These are phyloP conservation scores for Cecropterus lyciades DNA, from an alignment of 1,140 invertebrate genomes.

Conservation along the genomic window DNA sequence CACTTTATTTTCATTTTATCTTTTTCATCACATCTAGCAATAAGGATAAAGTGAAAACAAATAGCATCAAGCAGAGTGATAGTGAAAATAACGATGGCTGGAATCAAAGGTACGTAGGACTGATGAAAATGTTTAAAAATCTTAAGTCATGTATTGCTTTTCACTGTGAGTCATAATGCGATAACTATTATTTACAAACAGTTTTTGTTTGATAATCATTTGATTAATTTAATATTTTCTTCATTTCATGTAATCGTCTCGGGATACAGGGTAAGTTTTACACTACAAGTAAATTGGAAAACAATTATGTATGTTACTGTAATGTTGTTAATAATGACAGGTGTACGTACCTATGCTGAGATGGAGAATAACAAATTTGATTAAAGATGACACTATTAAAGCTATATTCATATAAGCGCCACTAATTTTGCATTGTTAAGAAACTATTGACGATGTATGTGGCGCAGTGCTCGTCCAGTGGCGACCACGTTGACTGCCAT, in stretches of 20 bases:
- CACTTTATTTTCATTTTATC: no score
- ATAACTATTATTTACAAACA: constrained; percentile 2
- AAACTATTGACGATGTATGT: no score
- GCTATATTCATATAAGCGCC: no score
- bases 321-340: background rate
- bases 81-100: background rate
- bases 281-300: background rate
- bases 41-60: background rate
- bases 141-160: background rate
- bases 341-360: no score
- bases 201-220: background rate
- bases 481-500: no score
- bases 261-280: constrained; percentile 15
- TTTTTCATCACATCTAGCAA: background rate
- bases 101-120: background rate
- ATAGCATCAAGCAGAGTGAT: background rate
- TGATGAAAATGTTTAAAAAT: background rate
- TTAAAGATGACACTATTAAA: no score
- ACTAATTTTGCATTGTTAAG: no score
- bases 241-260: constrained; percentile 59
- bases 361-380: no score
- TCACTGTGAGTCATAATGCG: background rate
- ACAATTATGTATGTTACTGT: background rate
- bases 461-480: no score
- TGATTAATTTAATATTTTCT: constrained; percentile 28